Conservation (phyloP, 2,113 vertebrate species). For the Microtus montanus region DNA sequence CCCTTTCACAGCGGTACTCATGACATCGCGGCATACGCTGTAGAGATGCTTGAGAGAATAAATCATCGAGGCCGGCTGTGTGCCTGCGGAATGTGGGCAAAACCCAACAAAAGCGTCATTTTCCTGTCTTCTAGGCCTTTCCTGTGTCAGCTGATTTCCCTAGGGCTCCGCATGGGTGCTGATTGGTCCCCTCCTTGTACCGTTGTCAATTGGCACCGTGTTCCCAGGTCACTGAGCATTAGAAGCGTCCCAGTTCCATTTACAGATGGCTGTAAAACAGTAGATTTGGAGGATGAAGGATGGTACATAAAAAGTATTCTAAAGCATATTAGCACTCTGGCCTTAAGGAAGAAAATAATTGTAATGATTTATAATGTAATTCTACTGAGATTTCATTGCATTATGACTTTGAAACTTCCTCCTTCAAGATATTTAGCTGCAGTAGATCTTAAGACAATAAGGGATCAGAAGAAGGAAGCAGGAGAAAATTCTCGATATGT, state of each 20-base stretch:
- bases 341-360: constrained; percentile 6
- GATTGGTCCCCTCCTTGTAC: constrained; percentile 28
- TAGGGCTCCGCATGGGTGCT: neutral
- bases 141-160: constrained; percentile 7
- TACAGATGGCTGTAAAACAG: neutral
- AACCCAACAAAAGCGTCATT: neutral
- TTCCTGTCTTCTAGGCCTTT: neutral
- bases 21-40: neutral
- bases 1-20: neutral
- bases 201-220: neutral
- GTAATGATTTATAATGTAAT: neutral
- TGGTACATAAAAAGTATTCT: neutral
- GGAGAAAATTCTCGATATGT: neutral
- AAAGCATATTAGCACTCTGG: neutral
- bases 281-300: neutral
- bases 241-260: neutral
- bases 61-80: neutral
- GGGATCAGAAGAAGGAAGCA: neutral
- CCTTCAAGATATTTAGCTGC: neutral
- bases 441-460: neutral
- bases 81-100: neutral
- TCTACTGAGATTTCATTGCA: constrained; percentile 3
- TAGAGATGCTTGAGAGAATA: neutral
- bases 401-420: neutral
- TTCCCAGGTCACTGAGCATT: constrained; percentile 46